Evolutionary conservation across 2,113 vertebrate species (phyloP).

Genomic region (Ophiodon elongatus): DNA sequence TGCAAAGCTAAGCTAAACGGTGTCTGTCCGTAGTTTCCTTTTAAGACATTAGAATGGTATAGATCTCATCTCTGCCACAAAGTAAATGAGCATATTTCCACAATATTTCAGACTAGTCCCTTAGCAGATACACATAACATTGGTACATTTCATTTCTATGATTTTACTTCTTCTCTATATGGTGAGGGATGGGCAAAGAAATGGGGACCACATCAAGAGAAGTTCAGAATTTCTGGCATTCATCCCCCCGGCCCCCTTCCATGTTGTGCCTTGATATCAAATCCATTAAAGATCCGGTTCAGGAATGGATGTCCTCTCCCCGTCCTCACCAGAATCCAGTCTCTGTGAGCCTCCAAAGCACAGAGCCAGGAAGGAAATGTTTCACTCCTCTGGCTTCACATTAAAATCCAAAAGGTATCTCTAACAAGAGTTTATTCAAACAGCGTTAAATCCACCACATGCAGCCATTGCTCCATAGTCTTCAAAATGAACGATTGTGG

Average conservation of each 20-base stretch:
- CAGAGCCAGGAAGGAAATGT: constrained; percentile 33
- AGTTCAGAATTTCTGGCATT: constrained; percentile 29
- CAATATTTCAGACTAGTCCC: constrained; percentile 23
- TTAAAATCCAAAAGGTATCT: constrained; percentile 60
- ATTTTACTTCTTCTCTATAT: constrained; percentile 31
- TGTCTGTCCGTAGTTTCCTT: not conserved
- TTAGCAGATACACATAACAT: constrained; percentile 10
- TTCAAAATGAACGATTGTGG: constrained; percentile 40
- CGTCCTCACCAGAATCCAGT: constrained; percentile 47
- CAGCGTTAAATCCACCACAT: constrained; percentile 46
- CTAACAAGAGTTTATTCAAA: constrained; percentile 44
- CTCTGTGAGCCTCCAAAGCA: constrained; percentile 38
- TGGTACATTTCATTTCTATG: constrained; percentile 15
- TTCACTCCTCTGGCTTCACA: constrained; percentile 64
- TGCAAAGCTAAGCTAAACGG: not conserved
- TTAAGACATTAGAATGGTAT: not conserved
- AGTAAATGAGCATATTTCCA: not conserved
- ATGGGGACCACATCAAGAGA: constrained; percentile 32
- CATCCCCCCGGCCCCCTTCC: constrained; percentile 16
- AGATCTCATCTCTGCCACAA: constrained; percentile 18
- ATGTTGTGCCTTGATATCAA: constrained; percentile 46
- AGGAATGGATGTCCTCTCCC: constrained; percentile 38
- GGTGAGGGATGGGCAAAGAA: constrained; percentile 25
- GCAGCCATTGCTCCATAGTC: constrained; percentile 54
- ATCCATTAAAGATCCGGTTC: constrained; percentile 42